Conservation (phyloP, 2,888 invertebrate genomes). For the Ashinkailepas kermadecensis region DNA sequence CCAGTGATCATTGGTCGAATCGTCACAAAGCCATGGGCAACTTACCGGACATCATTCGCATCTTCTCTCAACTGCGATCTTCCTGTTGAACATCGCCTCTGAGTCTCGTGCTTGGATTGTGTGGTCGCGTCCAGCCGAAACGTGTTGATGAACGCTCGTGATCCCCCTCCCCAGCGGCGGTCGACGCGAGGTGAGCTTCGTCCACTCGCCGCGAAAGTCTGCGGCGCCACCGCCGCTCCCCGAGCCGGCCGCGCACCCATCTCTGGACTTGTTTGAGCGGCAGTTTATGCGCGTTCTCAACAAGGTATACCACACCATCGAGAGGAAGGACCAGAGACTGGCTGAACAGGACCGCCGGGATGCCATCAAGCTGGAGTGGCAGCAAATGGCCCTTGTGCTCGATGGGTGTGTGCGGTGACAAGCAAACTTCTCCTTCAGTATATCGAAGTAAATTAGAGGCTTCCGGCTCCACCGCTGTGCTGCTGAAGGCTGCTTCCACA, state of each 20-base stretch:
- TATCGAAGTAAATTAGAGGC: too few relatives aligned
- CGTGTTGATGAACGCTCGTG: too few relatives aligned
- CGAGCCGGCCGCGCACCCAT: slow-evolving; percentile 23
- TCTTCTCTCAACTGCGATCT: too few relatives aligned
- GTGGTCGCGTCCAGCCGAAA: too few relatives aligned
- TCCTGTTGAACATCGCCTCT: too few relatives aligned
- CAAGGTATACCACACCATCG: slow-evolving; percentile 49
- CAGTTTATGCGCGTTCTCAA: slow-evolving; percentile 47
- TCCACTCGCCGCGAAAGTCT: neutral
- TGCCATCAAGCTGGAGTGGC: slow-evolving; percentile 49
- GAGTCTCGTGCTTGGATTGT: too few relatives aligned
- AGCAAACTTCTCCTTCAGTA: too few relatives aligned
- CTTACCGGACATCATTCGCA: too few relatives aligned
- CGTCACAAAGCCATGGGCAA: too few relatives aligned
- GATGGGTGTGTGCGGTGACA: slow-evolving; percentile 40
- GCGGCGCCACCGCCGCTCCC: neutral
- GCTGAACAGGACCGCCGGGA: slow-evolving; percentile 49
- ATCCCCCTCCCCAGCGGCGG: neutral
- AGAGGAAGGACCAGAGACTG: slow-evolving; percentile 46
- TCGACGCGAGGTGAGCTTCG: neutral
- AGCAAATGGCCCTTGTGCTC: slow-evolving; percentile 48
- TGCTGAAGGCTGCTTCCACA: too few relatives aligned
- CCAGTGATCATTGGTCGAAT: too few relatives aligned
- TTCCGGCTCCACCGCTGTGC: too few relatives aligned
- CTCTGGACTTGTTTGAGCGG: slow-evolving; percentile 41